Evolutionary conservation across 2,797 vertebrate genomes (phyloP), one percentile per base, ranked within the genome.

Genomic region (Syngnathus acus): DNA sequence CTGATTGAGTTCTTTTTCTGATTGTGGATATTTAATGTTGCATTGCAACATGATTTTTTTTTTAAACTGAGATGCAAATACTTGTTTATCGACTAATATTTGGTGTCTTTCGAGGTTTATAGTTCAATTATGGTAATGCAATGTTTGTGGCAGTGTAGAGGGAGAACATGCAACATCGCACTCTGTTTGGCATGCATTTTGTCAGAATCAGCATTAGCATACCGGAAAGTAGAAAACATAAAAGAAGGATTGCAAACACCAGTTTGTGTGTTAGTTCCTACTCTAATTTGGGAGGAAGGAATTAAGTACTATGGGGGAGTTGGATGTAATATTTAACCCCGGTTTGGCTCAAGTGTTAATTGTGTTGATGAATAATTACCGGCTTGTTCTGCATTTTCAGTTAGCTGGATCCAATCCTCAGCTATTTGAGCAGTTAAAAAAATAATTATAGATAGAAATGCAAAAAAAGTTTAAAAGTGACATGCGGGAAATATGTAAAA

Each of bases 171-270:
- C 70, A 75, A 62, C 72, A 80, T 75, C 76, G 71, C 78, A 82
- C 83, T 80, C 73, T 81, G 66, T 72, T 87, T 86, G 87, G 78
- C 21, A 75, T 84, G 7, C n/a, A 42, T 84, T 83, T 70, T 75
- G 79, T 75, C 42, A 71, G 75, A 69, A 84, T 77, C 74, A 72
- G 74, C 83, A 87, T 83, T 82, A 86, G 83, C 75, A 77, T 81
- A 87, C 84, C 86, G 80, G 70, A 78, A 86, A 89, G 82, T 79
- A 81, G 81, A 74, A 77, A 82, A 84, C 83, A 79, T 74, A 82
- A 84, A 86, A 77, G 73, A 71, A 68, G 79, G 66, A 55, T 75
- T 75, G 78, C 79, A 74, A 80, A 84, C 59, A 21, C 60, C 71
- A 76, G 70, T 77, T 80, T 77, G 68, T 58, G 55, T 58, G 5